Conservation (phyloP, 2,113 vertebrate species). For the Australoheros scitulus region DNA sequence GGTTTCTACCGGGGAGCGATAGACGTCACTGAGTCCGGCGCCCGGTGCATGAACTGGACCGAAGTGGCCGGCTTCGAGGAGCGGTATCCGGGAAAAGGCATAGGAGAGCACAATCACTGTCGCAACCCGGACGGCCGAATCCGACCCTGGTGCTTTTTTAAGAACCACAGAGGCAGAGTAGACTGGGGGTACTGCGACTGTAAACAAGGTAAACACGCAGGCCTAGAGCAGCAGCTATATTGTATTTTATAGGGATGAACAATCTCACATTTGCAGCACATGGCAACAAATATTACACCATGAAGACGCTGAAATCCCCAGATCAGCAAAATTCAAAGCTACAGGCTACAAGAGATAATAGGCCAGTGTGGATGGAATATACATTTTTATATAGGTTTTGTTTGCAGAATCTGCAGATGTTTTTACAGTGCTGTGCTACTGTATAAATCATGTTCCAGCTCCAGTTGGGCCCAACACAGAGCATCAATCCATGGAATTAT, state of each 20-base stretch:
- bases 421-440: not conserved
- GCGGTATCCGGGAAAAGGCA: conserved; percentile 75
- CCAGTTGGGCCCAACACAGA: not conserved
- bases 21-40: conserved; percentile 84
- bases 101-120: conserved; percentile 86
- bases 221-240: not conserved
- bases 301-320: not conserved
- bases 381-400: not conserved
- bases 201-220: conserved; percentile 83
- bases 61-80: conserved; percentile 80
- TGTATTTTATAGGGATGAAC: not conserved
- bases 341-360: not conserved
- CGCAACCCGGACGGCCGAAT: conserved; percentile 84
- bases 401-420: not conserved
- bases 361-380: not conserved
- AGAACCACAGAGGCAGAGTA: conserved; percentile 73
- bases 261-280: not conserved
- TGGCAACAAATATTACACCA: not conserved
- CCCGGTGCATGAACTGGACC: conserved; percentile 84
- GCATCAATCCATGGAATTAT: not conserved
- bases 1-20: conserved; percentile 78
- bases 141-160: conserved; percentile 86
- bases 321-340: not conserved
- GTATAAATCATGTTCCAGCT: not conserved
- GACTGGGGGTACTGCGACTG: conserved; percentile 90